These are phyloP conservation scores for Drosophila nigricruria DNA, from an alignment of 2,888 invertebrate species.

Conservation along the genomic window DNA sequence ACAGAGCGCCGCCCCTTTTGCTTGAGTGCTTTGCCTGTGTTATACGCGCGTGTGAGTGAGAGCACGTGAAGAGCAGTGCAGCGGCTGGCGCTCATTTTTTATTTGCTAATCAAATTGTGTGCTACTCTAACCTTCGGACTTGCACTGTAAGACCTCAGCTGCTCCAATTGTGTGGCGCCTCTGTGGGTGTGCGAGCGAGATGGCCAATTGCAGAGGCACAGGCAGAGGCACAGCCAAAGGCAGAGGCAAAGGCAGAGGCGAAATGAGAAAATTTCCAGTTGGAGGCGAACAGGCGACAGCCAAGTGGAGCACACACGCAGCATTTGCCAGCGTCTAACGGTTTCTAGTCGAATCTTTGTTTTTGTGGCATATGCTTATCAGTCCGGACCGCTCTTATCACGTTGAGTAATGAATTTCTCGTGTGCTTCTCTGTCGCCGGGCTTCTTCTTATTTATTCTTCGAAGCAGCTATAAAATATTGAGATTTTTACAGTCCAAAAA, in stretches of 20 bases:
- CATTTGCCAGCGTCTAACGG: constrained; percentile 42
- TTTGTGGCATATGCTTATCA: constrained; percentile 56
- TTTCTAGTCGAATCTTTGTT: constrained; percentile 46
- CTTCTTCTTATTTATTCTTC: constrained; percentile 32
- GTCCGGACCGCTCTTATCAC: constrained; percentile 65
- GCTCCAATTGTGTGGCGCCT: constrained; percentile 29
- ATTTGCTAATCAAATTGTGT: constrained; percentile 76
- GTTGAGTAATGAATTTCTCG: constrained; percentile 58
- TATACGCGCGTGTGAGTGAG: constrained; percentile 1
- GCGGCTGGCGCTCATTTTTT: constrained; percentile 62
- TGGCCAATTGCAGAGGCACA: constrained; percentile 35
- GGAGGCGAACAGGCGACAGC: constrained; percentile 58
- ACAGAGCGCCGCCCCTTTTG: constrained; percentile 45
- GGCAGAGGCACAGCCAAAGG: constrained; percentile 24
- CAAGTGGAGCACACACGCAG: constrained; percentile 64
- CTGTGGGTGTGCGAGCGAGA: constrained; percentile 55
- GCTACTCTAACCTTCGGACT: constrained; percentile 60
- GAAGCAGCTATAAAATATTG: constrained; percentile 63
- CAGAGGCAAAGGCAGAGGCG: constrained; percentile 49
- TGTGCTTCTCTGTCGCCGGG: constrained; percentile 42
- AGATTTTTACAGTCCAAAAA: constrained; percentile 45
- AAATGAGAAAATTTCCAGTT: constrained; percentile 68
- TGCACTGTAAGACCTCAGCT: constrained; percentile 36
- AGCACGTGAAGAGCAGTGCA: constrained; percentile 28
- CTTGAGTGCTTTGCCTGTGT: constrained; percentile 32